Conservation (phyloP, 2,797 vertebrate genomes). For the Cryptoblepharus egeriae region DNA sequence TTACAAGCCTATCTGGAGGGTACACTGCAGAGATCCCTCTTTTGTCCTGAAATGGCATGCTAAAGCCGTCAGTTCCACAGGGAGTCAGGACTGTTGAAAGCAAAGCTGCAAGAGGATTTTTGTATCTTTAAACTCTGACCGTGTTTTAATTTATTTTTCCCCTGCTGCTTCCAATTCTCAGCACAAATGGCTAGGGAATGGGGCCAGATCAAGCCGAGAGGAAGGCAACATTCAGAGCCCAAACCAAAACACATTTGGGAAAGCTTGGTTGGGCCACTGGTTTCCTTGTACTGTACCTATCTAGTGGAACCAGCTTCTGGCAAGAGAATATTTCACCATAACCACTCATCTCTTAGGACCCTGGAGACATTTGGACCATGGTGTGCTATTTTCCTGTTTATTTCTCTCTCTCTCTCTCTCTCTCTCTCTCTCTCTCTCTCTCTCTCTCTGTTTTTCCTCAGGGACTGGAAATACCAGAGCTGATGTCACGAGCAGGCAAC, state of each 20-base stretch:
- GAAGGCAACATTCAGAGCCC: not conserved
- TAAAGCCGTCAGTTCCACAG: not conserved
- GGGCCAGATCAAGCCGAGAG: conserved; percentile 20
- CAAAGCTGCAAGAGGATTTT: not conserved
- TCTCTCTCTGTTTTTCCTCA: conserved; percentile 23
- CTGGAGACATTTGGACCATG: not conserved
- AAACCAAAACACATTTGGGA: not conserved
- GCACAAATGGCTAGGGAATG: not conserved
- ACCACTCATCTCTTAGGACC: not conserved
- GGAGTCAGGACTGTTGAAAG: not conserved
- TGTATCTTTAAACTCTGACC: conserved; percentile 29
- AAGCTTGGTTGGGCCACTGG: not conserved
- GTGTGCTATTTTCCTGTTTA: not conserved
- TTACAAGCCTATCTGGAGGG: no score
- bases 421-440: conserved; percentile 6
- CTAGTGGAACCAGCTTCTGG: not conserved
- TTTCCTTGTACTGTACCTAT: not conserved
- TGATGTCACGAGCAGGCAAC: conserved; percentile 55
- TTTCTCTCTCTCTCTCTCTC: not conserved
- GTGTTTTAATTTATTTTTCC: conserved; percentile 26
- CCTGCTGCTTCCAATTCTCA: conserved; percentile 39
- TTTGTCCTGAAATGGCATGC: not conserved
- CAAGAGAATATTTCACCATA: not conserved
- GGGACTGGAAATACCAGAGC: conserved; percentile 66
- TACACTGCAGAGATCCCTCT: not conserved